Evolutionary conservation across 2,888 invertebrate species (phyloP).

Genomic region (Stratiomys singularior): DNA sequence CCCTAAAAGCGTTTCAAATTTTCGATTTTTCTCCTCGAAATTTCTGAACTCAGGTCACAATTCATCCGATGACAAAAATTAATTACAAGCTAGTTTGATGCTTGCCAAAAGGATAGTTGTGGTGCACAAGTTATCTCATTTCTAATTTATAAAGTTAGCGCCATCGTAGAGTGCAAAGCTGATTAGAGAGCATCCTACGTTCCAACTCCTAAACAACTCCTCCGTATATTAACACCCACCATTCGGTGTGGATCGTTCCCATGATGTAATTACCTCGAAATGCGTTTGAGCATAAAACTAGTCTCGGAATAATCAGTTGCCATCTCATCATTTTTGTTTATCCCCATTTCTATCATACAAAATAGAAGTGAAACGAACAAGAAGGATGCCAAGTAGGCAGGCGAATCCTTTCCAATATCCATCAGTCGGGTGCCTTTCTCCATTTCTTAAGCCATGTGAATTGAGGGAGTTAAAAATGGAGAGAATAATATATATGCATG

Average conservation of each 20-base stretch:
- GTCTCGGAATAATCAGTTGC: conserved; percentile 49
- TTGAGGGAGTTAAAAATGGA: conserved; percentile 41
- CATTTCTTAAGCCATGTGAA: background rate
- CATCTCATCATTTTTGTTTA: conserved; percentile 38
- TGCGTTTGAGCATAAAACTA: conserved; percentile 52
- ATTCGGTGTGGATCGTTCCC: conserved; percentile 53
- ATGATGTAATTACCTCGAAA: conserved; percentile 61
- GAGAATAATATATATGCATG: conserved; percentile 43
- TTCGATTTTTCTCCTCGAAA: background rate
- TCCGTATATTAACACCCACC: background rate
- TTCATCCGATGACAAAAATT: conserved; percentile 40
- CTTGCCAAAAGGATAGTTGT: conserved; percentile 27
- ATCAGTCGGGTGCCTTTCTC: conserved; percentile 4
- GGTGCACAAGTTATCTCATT: conserved; percentile 26
- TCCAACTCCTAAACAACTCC: conserved; percentile 9
- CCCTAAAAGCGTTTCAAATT: too few relatives aligned
- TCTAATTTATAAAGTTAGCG: conserved; percentile 36
- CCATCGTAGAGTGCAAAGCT: conserved; percentile 36
- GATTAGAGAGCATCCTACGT: conserved; percentile 35
- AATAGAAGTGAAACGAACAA: background rate
- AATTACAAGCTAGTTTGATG: conserved; percentile 33
- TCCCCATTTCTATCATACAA: conserved; percentile 2
- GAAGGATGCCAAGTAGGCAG: background rate
- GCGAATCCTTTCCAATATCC: background rate
- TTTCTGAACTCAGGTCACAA: conserved; percentile 17